Conservation (phyloP, 2,888 invertebrate genomes). For the Nemoura dubitans region DNA sequence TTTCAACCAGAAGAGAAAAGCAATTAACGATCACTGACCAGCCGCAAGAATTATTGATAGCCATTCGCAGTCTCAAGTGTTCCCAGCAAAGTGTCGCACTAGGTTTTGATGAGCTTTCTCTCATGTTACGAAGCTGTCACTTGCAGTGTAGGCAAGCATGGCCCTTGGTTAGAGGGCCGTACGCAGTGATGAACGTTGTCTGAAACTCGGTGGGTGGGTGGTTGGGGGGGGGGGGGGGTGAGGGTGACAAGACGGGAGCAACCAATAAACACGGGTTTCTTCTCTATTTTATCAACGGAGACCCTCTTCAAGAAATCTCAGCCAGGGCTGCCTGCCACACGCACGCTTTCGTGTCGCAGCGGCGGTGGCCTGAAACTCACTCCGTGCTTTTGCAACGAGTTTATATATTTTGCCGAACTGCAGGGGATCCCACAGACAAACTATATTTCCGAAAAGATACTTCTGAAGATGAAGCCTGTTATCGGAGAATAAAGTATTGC, state of each 20-base stretch:
- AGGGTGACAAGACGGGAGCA: slow-evolving; percentile 26
- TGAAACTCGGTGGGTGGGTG: slow-evolving; percentile 5
- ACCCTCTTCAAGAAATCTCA: slow-evolving; percentile 39
- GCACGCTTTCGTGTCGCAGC: slow-evolving; percentile 10
- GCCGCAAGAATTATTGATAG: slow-evolving; percentile 34
- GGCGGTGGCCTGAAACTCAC: not conserved
- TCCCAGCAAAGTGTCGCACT: slow-evolving; percentile 34
- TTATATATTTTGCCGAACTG: slow-evolving; percentile 23
- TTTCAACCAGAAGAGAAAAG: not conserved
- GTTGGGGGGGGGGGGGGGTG: slow-evolving; percentile 19
- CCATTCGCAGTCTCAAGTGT: slow-evolving; percentile 22
- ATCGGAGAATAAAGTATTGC: slow-evolving; percentile 15
- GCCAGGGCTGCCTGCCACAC: slow-evolving; percentile 20
- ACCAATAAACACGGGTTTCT: slow-evolving; percentile 37
- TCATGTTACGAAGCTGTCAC: slow-evolving; percentile 13
- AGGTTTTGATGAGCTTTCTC: slow-evolving; percentile 38
- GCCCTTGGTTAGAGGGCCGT: not conserved
- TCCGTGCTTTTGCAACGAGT: not conserved
- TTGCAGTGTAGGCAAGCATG: too few species aligned
- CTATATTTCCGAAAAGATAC: slow-evolving; percentile 3
- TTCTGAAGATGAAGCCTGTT: slow-evolving; percentile 29
- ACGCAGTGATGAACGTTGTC: slow-evolving; percentile 19
- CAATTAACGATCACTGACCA: slow-evolving; percentile 34
- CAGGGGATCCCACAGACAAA: not conserved
- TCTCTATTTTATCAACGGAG: slow-evolving; percentile 35